These are phyloP conservation scores for Peribatodes rhomboidaria DNA, from an alignment of 2,888 invertebrate species.

Conservation along the genomic window DNA sequence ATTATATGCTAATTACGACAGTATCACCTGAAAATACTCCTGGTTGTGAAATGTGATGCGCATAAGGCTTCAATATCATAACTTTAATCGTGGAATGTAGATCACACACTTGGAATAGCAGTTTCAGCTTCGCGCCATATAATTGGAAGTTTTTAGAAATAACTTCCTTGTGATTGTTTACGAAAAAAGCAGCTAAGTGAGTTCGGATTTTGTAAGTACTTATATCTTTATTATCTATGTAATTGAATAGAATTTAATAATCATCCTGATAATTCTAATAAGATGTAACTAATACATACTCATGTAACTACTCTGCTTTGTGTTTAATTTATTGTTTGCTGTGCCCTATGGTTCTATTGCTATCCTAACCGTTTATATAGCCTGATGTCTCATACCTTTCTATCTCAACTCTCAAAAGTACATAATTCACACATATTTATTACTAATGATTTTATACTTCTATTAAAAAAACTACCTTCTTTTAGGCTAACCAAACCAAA, in stretches of 20 bases:
- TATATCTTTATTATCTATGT: not conserved
- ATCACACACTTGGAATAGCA: not conserved
- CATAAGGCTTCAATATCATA: not conserved
- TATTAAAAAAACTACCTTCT: too few relatives aligned
- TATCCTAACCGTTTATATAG: too few relatives aligned
- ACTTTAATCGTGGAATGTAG: not conserved
- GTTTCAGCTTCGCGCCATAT: not conserved
- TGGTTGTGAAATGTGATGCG: conserved; percentile 30
- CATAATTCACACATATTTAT: too few relatives aligned
- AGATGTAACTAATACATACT: not conserved
- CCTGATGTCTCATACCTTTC: too few relatives aligned
- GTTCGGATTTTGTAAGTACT: not conserved
- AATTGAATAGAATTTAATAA: not conserved
- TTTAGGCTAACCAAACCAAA: too few relatives aligned
- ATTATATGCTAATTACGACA: conserved; percentile 49
- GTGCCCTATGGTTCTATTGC: too few relatives aligned
- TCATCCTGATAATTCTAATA: not conserved
- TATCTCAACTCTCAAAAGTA: too few relatives aligned
- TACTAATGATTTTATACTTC: too few relatives aligned
- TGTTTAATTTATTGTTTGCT: too few relatives aligned
- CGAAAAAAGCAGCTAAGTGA: not conserved
- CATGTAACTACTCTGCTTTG: not conserved
- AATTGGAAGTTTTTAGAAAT: not conserved
- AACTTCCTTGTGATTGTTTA: not conserved
- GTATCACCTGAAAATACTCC: conserved; percentile 44